Base-by-base conservation (phyloP, 1,140 invertebrate genomes). In the Cherax destructor region DNA sequence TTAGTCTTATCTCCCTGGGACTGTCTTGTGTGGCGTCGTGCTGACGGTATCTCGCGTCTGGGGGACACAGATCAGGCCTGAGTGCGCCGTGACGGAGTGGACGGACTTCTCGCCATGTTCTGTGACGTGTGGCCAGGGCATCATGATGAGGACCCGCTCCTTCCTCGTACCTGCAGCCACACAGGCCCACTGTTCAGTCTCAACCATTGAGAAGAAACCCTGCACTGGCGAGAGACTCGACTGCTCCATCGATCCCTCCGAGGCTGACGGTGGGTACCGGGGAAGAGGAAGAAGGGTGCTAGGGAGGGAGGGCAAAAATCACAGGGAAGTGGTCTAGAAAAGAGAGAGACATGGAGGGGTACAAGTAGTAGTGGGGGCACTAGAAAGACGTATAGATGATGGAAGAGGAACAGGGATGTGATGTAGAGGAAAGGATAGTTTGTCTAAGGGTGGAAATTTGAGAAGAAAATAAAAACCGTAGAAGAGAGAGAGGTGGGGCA, bases 111-210 rank as follows among this genome's bases (percentile, higher is more conserved):
- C 96, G 47, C 94, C 95, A 0, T 98, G 98, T 94, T 98, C 97
- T 1, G 97, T 97, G 76, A 96, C 95, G 21, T 98, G 98, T 94
- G 98, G 98, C n/a, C 98, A 98, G 95, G 98, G 98, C 1, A 95
- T 98, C 74, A 96, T 97, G 92, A 97, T 98, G 96, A 95, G 98
- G 92, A 96, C 96, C 0, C 95, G 98, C 86, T 94, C 96, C 91
- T 98, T 97, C 94, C 93, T 96, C 69, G 96, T 97, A 95, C 96
- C 97, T 69, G 95, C 97, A 1, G 80, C 89, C 30, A 83, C 69
- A 83, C 80, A 90, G 18, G 74, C 56, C 10, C 61, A 84, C 49
- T 93, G 93, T 49, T 80, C 87, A 41, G 91, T 93, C 1, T 80
- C 91, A 13, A 92, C 91, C 18, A 92, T 88, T 59, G 92, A 92